These are phyloP conservation scores for Tiliacea citrago DNA, from an alignment of 2,888 invertebrate genomes.

Conservation along the genomic window DNA sequence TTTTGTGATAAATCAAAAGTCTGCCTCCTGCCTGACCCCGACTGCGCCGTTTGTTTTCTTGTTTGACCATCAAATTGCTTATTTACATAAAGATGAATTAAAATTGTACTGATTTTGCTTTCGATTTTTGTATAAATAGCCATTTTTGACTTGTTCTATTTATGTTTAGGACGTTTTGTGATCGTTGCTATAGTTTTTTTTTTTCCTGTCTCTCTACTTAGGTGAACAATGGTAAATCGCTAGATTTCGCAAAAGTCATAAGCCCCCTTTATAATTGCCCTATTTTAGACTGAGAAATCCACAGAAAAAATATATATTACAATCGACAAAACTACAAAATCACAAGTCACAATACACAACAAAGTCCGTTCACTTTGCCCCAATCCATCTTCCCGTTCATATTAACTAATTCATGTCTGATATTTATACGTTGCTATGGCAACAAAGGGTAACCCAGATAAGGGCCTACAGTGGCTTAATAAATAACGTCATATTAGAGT, in stretches of 20 bases:
- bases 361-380: conserved; percentile 70
- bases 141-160: neutral
- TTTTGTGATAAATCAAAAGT: conserved; percentile 78
- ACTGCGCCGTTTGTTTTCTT: conserved; percentile 65
- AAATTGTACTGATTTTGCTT: conserved; percentile 51
- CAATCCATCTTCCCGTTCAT: conserved; percentile 77
- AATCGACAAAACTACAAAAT: conserved; percentile 7
- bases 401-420: conserved; percentile 80
- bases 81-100: conserved; percentile 71
- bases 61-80: conserved; percentile 70
- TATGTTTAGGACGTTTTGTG: too few species aligned
- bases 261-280: neutral
- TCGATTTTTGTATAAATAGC: conserved; percentile 20
- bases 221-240: too few species aligned
- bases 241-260: neutral
- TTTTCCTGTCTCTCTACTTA: too few species aligned
- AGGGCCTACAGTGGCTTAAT: conserved; percentile 78
- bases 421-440: conserved; percentile 78
- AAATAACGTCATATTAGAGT: conserved; percentile 87
- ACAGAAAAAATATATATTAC: too few species aligned
- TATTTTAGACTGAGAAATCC: neutral
- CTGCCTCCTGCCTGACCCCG: conserved; percentile 62
- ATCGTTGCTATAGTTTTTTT: neutral
- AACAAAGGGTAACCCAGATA: conserved; percentile 81
- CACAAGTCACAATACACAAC: conserved; percentile 52